Evolutionary conservation across 2,113 vertebrate genomes (phyloP), one percentile per base, ranked within the genome.

Genomic region (Corythaixoides concolor): DNA sequence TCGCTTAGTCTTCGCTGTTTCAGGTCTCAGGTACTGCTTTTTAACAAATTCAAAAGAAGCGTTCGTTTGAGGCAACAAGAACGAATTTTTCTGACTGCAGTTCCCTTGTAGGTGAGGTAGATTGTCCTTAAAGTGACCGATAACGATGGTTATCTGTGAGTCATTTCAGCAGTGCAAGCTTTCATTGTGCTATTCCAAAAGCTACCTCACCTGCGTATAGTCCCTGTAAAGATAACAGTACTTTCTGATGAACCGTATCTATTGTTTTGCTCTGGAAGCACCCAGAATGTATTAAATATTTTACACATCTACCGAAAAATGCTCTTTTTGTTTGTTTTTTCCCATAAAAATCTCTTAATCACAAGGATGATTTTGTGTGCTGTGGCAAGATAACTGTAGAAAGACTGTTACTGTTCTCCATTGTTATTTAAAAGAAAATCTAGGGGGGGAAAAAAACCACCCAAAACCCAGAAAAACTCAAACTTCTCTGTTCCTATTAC

Each of bases 171-270:
- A 77, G 66, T 13, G 20, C 18, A 27, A 1, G 6, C 49, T 83
- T 69, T 66, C 41, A 21, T 62, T 33, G 10, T 53, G 3, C 27
- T 73, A 1, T 60, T 60, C 22, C 26, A 23, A 26, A 91, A 81
- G 45, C 62, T 12, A 1, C 27, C 43, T 76, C 8, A 4, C 3
- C 5, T 39, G 12, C 12, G 1, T 56, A 1, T 55, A 62, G 60
- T 88, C 41, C 70, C 74, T 93, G 47, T 85, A 56, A 85, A 94
- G 92, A 74, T 45, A 47, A 19, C 7, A 43, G 30, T 56, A 52
- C 39, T 94, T 83, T 94, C n/a, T 95, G 53, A 52, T 55, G n/a
- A 88, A 68, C 66, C 79, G 35, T 58, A 59, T 73, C 66, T 67
- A 4, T 77, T 85, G 6, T 69, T 85, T 45, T 56, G 30, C 67